A percentile compares a stretch with the other conserved stretches of the same genome.
These are phyloP conservation scores for Leptocoma aspasia DNA, from an alignment of 2,113 vertebrate species.

Conservation along the genomic window DNA sequence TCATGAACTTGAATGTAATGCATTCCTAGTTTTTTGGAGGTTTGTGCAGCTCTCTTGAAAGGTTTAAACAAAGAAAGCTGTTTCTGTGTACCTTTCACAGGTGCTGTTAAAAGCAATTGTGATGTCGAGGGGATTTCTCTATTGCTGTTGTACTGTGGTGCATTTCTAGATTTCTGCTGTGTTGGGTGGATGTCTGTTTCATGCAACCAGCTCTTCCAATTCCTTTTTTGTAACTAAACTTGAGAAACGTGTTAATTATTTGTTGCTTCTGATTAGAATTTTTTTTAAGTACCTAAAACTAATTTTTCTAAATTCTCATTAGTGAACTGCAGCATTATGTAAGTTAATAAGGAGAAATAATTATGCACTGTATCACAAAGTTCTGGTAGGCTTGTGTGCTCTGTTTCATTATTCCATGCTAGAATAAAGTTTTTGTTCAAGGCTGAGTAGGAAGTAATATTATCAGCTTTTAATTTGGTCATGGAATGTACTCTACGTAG, in stretches of 20 bases:
- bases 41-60: background rate
- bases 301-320: background rate
- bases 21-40: background rate
- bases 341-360: slow-evolving; percentile 4
- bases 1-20: background rate
- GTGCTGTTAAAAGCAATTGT: background rate
- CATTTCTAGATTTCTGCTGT: background rate
- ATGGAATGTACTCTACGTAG: slow-evolving; percentile 77
- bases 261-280: background rate
- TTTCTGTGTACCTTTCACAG: background rate
- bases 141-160: background rate
- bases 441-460: slow-evolving; percentile 71
- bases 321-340: background rate
- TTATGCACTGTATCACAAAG: background rate
- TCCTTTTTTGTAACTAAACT: background rate
- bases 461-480: slow-evolving; percentile 81
- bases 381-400: background rate
- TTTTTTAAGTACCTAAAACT: background rate
- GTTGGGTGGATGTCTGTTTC: background rate
- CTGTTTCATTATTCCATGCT: slow-evolving; percentile 6
- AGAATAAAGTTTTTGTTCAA: slow-evolving; percentile 65
- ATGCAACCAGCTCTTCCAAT: background rate
- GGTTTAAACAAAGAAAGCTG: background rate
- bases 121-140: background rate
- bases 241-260: background rate